Percentiles rank a stretch among this genome's conserved stretches.
Conservation (phyloP, 2,797 vertebrate species). For the Scarus forsteni region DNA sequence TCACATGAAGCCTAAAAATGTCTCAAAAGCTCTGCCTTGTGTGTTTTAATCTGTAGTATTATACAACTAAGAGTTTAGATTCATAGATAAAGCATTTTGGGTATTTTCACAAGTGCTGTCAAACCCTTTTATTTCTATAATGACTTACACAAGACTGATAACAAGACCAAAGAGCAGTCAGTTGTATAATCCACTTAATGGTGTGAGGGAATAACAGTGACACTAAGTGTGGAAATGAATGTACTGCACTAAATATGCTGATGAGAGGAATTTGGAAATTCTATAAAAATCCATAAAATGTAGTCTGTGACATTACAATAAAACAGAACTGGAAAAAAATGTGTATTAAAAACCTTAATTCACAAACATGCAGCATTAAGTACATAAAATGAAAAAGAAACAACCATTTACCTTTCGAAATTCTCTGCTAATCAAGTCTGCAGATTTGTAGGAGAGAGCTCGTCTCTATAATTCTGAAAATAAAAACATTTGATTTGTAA, state of each 20-base stretch:
- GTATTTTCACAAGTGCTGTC: neutral
- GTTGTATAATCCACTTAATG: conserved; percentile 30
- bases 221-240: conserved; percentile 56
- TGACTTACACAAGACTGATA: neutral
- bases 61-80: conserved; percentile 9
- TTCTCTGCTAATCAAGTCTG: conserved; percentile 88
- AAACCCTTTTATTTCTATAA: conserved; percentile 1
- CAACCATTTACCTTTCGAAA: conserved; percentile 78
- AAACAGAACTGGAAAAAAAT: conserved; percentile 6
- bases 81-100: neutral
- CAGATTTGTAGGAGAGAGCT: conserved; percentile 82
- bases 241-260: conserved; percentile 55
- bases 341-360: neutral
- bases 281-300: conserved; percentile 6
- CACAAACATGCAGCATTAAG: conserved; percentile 9
- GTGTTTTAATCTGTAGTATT: conserved; percentile 11
- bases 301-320: neutral
- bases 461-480: conserved; percentile 85
- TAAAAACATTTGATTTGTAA: conserved; percentile 38
- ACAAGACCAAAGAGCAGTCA: conserved; percentile 16
- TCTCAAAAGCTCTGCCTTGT: conserved; percentile 29
- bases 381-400: conserved; percentile 1
- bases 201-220: conserved; percentile 43
- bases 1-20: neutral
- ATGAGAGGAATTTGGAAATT: conserved; percentile 18